phyloP scores from a whole-genome alignment of 2,888 invertebrate species.

The Dromius quadrimaculatus region DNA sequence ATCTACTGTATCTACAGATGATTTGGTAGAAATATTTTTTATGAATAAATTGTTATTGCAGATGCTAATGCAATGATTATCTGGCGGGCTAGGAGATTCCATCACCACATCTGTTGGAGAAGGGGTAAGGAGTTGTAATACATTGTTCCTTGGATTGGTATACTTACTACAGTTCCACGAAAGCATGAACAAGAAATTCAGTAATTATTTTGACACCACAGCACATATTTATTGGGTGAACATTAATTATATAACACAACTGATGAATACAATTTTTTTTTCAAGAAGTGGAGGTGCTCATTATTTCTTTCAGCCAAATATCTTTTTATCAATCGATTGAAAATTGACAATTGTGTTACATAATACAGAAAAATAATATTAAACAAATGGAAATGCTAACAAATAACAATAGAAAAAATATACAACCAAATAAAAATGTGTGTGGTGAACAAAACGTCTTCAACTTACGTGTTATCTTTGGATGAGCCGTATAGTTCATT shows the following conservation, averaged over 20 bases:
- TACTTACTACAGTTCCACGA: constrained; percentile 66
- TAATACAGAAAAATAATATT: background rate
- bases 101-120: constrained; percentile 70
- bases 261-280: too few relatives aligned
- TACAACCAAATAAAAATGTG: constrained; percentile 11
- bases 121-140: constrained; percentile 67
- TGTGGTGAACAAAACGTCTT: constrained; percentile 31
- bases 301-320: too few relatives aligned
- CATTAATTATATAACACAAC: too few relatives aligned
- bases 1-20: constrained; percentile 57
- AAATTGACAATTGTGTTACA: background rate
- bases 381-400: background rate
- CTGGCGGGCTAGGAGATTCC: constrained; percentile 68
- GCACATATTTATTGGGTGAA: background rate
- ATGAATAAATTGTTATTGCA: constrained; percentile 65
- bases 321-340: background rate
- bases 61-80: constrained; percentile 64
- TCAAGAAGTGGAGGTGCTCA: too few relatives aligned
- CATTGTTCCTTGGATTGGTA: constrained; percentile 58
- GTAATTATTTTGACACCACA: constrained; percentile 26
- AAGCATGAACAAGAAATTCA: constrained; percentile 55
- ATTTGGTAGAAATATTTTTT: constrained; percentile 52
- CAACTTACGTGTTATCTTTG: constrained; percentile 64
- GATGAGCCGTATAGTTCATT: constrained; percentile 76
- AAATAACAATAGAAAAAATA: constrained; percentile 3